phyloP scores from a whole-genome alignment of 2,888 invertebrate species.

The Catonia carolina region DNA sequence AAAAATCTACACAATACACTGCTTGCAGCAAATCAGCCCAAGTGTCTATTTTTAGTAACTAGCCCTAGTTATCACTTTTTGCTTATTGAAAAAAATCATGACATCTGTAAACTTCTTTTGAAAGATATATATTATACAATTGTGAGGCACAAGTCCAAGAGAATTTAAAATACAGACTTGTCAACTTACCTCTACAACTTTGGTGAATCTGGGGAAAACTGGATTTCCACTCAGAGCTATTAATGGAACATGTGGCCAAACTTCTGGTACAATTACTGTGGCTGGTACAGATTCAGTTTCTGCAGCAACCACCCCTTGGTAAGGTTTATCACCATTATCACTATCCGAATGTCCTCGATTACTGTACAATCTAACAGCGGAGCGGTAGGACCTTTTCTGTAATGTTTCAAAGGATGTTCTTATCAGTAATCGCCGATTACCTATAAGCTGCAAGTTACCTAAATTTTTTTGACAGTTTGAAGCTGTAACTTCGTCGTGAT shows the following conservation, averaged over 20 bases:
- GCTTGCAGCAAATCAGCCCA: no score
- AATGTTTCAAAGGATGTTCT: no score
- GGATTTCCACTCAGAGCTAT: conserved; percentile 92
- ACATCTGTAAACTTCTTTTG: no score
- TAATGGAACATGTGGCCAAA: conserved; percentile 93
- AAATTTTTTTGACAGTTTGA: background rate
- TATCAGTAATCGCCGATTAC: no score
- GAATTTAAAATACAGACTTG: no score
- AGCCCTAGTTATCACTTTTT: no score
- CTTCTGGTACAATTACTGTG: conserved; percentile 88
- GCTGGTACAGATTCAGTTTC: conserved; percentile 44
- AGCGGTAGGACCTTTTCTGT: background rate
- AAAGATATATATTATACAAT: no score
- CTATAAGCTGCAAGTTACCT: no score
- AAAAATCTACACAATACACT: no score
- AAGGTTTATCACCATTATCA: conserved; percentile 14
- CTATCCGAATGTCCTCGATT: background rate
- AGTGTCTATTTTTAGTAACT: no score
- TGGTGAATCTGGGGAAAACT: conserved; percentile 96
- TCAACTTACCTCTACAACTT: conserved; percentile 85
- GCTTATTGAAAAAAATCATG: no score
- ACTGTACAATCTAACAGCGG: background rate
- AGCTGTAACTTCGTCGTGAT: background rate
- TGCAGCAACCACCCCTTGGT: conserved; percentile 11
- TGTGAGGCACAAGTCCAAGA: no score